Percentiles rank a stretch among this genome's conserved stretches.
These are phyloP conservation scores for Trigoniulus corallinus DNA, from an alignment of 1,140 invertebrate genomes.

Conservation along the genomic window DNA sequence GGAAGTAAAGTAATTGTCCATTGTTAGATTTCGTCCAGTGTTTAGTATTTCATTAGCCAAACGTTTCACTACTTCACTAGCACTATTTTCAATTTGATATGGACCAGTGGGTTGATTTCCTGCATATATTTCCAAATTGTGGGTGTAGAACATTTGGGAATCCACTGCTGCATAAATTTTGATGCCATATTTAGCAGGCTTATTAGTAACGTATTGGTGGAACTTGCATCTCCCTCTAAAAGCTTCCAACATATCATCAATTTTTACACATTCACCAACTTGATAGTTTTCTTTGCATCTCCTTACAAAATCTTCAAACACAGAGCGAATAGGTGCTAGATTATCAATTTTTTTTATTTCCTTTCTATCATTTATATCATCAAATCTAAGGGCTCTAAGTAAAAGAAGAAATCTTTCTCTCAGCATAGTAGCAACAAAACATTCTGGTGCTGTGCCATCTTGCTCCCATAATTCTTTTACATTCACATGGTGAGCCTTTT, in stretches of 20 bases:
- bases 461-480: background rate
- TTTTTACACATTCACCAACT: slow-evolving; percentile 9
- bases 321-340: background rate
- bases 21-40: background rate
- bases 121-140: slow-evolving; percentile 13
- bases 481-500: background rate
- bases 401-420: background rate
- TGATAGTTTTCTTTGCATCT: slow-evolving; percentile 8
- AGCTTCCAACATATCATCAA: slow-evolving; percentile 15
- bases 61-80: background rate
- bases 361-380: background rate
- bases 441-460: background rate
- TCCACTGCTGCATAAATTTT: slow-evolving; percentile 15
- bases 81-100: slow-evolving; percentile 7
- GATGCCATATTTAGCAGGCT: slow-evolving; percentile 16
- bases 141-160: slow-evolving; percentile 10
- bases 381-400: background rate
- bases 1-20: slow-evolving; percentile 9
- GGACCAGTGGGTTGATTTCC: slow-evolving; percentile 9
- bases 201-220: slow-evolving; percentile 13
- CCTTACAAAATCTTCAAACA: slow-evolving; percentile 8
- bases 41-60: background rate
- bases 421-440: background rate
- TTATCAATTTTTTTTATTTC: slow-evolving; percentile 1
- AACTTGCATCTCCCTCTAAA: slow-evolving; percentile 14